phyloP scores from a whole-genome alignment of 2,113 vertebrate genomes.

The Choloepus hoffmanni region DNA sequence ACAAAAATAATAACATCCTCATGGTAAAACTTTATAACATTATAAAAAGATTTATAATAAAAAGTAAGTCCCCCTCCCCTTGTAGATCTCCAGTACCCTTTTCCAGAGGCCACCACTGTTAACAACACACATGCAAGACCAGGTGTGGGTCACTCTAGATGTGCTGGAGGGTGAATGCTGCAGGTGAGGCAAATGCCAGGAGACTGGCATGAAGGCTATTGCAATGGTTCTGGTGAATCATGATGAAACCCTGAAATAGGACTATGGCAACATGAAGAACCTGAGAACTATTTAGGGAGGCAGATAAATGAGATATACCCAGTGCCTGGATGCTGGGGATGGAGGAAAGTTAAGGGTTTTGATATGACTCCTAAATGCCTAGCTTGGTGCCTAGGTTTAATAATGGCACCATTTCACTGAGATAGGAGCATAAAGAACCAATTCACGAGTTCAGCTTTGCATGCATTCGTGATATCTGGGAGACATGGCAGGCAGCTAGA shows the following conservation, averaged over 20 bases:
- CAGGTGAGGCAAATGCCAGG: not conserved
- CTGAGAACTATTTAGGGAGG: not conserved
- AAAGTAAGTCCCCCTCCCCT: not conserved
- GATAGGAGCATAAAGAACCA: not conserved
- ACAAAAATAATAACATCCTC: not conserved
- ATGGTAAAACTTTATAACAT: not conserved
- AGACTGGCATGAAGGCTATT: not conserved
- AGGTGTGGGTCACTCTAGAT: not conserved
- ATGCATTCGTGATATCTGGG: too few relatives aligned
- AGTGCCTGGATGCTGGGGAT: not conserved
- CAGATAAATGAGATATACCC: not conserved
- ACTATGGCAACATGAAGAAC: not conserved
- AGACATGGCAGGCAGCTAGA: not conserved
- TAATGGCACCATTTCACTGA: not conserved
- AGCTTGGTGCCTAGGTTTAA: not conserved
- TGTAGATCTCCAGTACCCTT: not conserved
- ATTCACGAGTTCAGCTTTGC: not conserved
- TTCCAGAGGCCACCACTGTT: not conserved
- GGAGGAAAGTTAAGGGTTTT: not conserved
- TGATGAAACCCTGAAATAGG: not conserved
- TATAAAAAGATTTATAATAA: not conserved
- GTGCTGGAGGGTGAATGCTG: not conserved
- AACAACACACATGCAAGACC: not conserved
- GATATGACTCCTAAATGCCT: not conserved
- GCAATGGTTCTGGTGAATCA: not conserved